A percentile compares a stretch with the other conserved stretches of the same genome.
These are phyloP conservation scores for Araneus ventricosus DNA, from an alignment of 1,140 invertebrate species.

Conservation along the genomic window DNA sequence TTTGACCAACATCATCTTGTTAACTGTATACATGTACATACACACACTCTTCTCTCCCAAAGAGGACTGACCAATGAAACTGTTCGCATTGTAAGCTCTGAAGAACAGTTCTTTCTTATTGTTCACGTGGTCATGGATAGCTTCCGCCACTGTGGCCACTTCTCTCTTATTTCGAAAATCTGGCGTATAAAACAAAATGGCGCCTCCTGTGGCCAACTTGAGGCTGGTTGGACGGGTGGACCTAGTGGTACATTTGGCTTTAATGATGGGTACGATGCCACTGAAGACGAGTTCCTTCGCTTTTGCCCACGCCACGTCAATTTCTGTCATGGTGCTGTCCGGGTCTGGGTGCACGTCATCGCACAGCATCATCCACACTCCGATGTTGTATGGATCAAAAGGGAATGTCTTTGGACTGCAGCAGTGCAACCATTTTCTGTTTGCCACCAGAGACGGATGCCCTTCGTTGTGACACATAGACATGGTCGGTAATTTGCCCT, in stretches of 20 bases:
- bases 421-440: background rate
- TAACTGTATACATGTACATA: background rate
- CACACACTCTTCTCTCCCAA: slow-evolving; percentile 1
- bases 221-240: background rate
- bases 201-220: background rate
- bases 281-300: slow-evolving; percentile 25
- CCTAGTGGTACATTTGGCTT: slow-evolving; percentile 16
- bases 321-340: background rate
- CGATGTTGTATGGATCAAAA: background rate
- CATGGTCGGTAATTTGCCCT: background rate
- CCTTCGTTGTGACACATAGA: background rate
- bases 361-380: slow-evolving; percentile 23
- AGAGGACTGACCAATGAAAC: background rate
- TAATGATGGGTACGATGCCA: background rate
- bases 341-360: background rate
- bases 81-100: slow-evolving; percentile 17
- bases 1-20: background rate
- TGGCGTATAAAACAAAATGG: background rate
- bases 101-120: slow-evolving; percentile 9
- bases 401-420: background rate
- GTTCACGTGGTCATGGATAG: background rate
- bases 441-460: background rate
- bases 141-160: background rate
- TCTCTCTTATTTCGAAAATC: slow-evolving; percentile 13
- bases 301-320: background rate